Conservation (phyloP, 37 sponge, comb jelly and placozoan genomes). For the Lycopodina hypogea region DNA sequence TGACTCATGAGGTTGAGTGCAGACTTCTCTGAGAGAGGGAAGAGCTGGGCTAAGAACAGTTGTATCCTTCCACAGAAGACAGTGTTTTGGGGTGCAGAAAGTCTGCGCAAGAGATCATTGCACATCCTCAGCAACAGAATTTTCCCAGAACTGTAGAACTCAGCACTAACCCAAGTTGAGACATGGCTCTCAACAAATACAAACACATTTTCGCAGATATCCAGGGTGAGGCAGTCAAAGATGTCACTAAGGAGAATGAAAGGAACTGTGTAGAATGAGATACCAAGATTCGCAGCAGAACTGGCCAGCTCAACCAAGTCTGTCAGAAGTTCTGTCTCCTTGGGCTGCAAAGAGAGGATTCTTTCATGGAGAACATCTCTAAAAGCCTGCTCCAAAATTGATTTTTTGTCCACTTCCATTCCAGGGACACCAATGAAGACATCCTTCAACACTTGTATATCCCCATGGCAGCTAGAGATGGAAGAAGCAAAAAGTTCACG, state of each 20-base stretch:
- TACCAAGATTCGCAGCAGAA: conserved; percentile 34
- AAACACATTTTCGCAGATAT: conserved; percentile 78
- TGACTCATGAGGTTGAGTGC: conserved; percentile 96
- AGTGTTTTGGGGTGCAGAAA: conserved; percentile 87
- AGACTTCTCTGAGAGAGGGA: conserved; percentile 94
- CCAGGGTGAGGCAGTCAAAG: conserved; percentile 83
- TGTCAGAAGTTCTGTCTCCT: not conserved
- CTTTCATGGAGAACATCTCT: conserved; percentile 63
- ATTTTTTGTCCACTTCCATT: conserved; percentile 70
- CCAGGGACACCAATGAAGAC: conserved; percentile 28
- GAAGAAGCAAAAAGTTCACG: conserved; percentile 28
- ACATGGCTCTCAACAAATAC: conserved; percentile 65
- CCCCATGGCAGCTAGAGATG: conserved; percentile 21
- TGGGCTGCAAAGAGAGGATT: not conserved
- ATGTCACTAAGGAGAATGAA: conserved; percentile 88
- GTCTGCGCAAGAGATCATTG: conserved; percentile 90
- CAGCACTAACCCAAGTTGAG: conserved; percentile 63
- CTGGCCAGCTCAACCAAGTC: conserved; percentile 46
- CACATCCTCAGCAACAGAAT: conserved; percentile 85
- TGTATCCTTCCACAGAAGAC: conserved; percentile 98
- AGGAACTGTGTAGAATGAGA: conserved; percentile 71
- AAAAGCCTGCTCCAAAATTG: conserved; percentile 84
- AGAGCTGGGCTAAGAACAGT: conserved; percentile 91
- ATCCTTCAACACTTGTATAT: conserved; percentile 14
- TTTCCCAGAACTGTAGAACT: conserved; percentile 81